These are phyloP conservation scores for Chamaea fasciata DNA, from an alignment of 2,113 vertebrate genomes.

Conservation along the genomic window DNA sequence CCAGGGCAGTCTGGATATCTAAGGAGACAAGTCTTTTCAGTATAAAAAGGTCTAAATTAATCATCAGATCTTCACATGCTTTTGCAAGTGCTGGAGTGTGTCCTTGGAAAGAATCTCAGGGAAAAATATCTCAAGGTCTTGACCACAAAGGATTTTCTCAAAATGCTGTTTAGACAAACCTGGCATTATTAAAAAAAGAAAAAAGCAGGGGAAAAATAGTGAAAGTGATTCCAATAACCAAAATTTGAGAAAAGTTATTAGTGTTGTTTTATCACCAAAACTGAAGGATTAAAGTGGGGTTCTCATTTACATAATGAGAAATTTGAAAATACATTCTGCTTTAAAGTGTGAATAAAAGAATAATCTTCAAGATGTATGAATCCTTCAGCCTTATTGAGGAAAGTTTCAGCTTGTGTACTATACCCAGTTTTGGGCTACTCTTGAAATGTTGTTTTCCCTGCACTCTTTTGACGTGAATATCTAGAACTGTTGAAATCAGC, in stretches of 20 bases:
- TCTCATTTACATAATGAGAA: not conserved
- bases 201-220: not conserved
- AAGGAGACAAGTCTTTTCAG: not conserved
- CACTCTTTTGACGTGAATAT: not conserved
- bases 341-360: not conserved
- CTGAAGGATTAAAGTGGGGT: not conserved
- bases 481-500: not conserved
- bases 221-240: not conserved
- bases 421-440: not conserved
- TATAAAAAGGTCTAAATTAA: not conserved
- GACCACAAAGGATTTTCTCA: not conserved
- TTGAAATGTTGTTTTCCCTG: not conserved
- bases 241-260: not conserved
- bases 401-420: not conserved
- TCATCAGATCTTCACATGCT: rapidly evolving
- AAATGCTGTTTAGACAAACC: not conserved
- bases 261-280: not conserved
- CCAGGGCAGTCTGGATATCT: not conserved
- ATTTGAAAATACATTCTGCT: not conserved
- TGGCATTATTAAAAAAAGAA: not conserved
- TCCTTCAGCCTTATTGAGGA: not conserved
- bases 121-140: not conserved
- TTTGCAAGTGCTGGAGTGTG: not conserved
- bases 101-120: not conserved
- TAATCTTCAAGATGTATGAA: not conserved